phyloP scores from a whole-genome alignment of 37 sponge, comb jelly and placozoan genomes.

The Tethya wilhelma region DNA sequence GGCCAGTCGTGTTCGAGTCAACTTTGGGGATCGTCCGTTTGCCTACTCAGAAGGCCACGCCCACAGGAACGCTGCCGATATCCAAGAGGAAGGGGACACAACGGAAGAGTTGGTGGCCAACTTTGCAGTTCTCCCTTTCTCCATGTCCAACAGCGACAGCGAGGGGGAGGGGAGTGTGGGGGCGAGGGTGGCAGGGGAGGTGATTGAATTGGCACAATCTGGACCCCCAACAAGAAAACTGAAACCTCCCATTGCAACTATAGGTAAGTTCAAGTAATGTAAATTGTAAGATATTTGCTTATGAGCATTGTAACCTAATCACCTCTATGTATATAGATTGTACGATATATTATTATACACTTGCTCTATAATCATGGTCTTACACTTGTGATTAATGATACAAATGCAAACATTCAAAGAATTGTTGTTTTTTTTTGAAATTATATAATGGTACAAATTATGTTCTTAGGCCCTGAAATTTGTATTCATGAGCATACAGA shows the following conservation, averaged over 20 bases:
- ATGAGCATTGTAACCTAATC: too few relatives aligned
- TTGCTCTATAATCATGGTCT: too few relatives aligned
- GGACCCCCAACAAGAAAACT: conserved; percentile 44
- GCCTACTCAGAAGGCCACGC: conserved; percentile 75
- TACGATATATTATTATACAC: too few relatives aligned
- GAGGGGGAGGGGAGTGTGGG: not conserved
- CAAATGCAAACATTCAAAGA: too few relatives aligned
- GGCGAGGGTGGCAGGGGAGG: conserved; percentile 4
- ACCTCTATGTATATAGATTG: too few relatives aligned
- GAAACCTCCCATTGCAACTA: conserved; percentile 61
- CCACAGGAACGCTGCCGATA: conserved; percentile 81
- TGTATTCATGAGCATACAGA: too few relatives aligned
- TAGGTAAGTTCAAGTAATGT: too few relatives aligned
- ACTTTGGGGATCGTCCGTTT: conserved; percentile 91
- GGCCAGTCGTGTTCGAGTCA: conserved; percentile 77
- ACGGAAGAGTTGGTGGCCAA: conserved; percentile 63
- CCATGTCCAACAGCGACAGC: conserved; percentile 15
- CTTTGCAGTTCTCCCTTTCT: conserved; percentile 80
- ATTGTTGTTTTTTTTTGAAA: too few relatives aligned
- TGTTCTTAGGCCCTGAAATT: too few relatives aligned
- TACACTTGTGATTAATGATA: too few relatives aligned
- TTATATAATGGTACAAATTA: too few relatives aligned
- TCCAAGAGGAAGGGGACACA: conserved; percentile 49
- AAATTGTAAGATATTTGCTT: too few relatives aligned
- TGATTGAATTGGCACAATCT: conserved; percentile 41